phyloP scores from a whole-genome alignment of 2,113 vertebrate genomes.

The Recurvirostra avosetta region DNA sequence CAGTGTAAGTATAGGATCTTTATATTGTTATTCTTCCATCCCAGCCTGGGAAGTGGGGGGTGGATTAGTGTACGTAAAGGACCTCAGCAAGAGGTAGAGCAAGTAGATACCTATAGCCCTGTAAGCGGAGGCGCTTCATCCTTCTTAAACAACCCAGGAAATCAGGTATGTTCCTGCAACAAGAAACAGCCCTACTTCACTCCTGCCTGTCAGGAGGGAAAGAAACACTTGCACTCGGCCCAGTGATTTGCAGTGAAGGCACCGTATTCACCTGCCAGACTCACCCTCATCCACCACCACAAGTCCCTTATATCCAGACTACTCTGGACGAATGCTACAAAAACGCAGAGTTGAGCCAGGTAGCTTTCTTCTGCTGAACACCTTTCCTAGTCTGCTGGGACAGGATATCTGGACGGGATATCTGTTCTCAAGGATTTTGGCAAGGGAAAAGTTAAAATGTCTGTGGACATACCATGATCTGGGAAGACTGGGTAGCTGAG shows the following conservation, averaged over 20 bases:
- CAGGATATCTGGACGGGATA: background rate
- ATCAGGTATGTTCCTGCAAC: background rate
- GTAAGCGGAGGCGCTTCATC: background rate
- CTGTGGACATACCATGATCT: background rate
- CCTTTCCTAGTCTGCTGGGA: background rate
- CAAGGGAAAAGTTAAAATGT: background rate
- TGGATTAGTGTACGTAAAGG: background rate
- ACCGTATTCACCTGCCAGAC: background rate
- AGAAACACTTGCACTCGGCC: background rate
- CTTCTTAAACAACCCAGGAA: background rate
- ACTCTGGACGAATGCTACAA: background rate
- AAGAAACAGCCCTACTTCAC: background rate
- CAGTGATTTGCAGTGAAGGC: background rate
- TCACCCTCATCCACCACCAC: background rate
- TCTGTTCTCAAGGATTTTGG: background rate
- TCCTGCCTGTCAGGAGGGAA: background rate
- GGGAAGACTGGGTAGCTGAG: background rate
- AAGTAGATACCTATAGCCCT: background rate
- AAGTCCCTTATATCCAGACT: background rate
- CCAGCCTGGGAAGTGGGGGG: background rate
- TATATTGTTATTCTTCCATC: background rate
- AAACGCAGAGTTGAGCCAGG: background rate
- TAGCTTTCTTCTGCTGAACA: background rate
- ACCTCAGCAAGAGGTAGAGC: background rate
- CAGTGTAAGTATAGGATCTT: background rate